phyloP scores from a whole-genome alignment of 2,888 invertebrate species.

The Xestia rhomboidea region DNA sequence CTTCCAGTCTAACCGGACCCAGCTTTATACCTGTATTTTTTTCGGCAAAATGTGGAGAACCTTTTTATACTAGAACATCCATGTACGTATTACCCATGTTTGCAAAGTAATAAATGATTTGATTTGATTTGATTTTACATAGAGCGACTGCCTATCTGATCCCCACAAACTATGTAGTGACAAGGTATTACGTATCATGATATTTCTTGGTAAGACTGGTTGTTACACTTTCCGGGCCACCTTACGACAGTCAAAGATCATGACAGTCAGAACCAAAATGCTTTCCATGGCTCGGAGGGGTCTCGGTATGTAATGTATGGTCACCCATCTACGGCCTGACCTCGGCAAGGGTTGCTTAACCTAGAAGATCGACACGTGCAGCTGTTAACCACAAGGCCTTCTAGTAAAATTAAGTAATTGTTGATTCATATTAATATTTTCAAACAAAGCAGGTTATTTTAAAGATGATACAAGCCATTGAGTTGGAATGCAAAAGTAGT shows the following conservation, averaged over 20 bases:
- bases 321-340: not conserved
- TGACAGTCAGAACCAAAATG: not conserved
- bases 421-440: slow-evolving; percentile 2
- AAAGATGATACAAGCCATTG: slow-evolving; percentile 15
- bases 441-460: slow-evolving; percentile 16
- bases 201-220: not conserved
- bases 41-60: too few species aligned
- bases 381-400: not conserved
- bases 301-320: not conserved
- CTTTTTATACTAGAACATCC: too few species aligned
- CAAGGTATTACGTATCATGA: not conserved
- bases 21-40: too few species aligned
- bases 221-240: not conserved
- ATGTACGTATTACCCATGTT: too few species aligned
- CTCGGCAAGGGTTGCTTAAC: not conserved
- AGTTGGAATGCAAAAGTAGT: slow-evolving; percentile 15
- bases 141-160: not conserved
- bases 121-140: too few species aligned
- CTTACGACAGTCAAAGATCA: not conserved
- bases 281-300: not conserved
- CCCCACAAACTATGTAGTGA: not conserved
- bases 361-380: not conserved
- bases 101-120: too few species aligned
- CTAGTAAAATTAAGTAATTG: not conserved
- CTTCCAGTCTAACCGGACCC: too few species aligned